Conservation (phyloP, 1,140 invertebrate genomes). For the Drosophila hydei region DNA sequence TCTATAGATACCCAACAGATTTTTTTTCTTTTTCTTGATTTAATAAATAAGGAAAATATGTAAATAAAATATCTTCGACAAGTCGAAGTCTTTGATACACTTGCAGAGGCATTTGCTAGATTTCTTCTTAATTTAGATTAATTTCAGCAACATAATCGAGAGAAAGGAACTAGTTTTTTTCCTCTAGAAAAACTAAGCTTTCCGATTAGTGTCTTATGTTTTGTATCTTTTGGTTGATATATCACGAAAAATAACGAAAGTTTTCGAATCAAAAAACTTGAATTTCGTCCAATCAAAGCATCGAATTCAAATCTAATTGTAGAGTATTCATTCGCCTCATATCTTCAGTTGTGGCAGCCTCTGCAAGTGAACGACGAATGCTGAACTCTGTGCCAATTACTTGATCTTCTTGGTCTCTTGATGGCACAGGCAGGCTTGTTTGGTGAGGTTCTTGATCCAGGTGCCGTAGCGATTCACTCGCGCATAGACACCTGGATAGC, state of each 20-base stretch:
- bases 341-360: too few relatives aligned
- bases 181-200: slow-evolving; percentile 31
- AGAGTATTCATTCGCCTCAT: slow-evolving; percentile 4
- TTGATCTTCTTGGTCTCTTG: slow-evolving; percentile 78
- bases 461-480: slow-evolving; percentile 90
- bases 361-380: background rate
- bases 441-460: slow-evolving; percentile 89
- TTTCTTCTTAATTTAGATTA: background rate
- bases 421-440: slow-evolving; percentile 88
- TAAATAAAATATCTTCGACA: slow-evolving; percentile 15
- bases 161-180: slow-evolving; percentile 26
- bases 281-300: slow-evolving; percentile 27
- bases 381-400: slow-evolving; percentile 32
- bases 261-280: slow-evolving; percentile 37
- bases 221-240: slow-evolving; percentile 4
- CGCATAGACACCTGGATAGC: slow-evolving; percentile 94
- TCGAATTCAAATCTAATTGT: background rate
- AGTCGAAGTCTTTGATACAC: slow-evolving; percentile 30
- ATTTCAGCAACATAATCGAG: background rate
- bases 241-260: slow-evolving; percentile 22
- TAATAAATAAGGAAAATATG: slow-evolving; percentile 31
- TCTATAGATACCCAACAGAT: slow-evolving; percentile 27
- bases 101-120: slow-evolving; percentile 12
- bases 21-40: slow-evolving; percentile 14
- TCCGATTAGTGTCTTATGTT: background rate